These are phyloP conservation scores for Ecliptopera silaceata DNA, from an alignment of 2,888 invertebrate genomes.

Conservation along the genomic window DNA sequence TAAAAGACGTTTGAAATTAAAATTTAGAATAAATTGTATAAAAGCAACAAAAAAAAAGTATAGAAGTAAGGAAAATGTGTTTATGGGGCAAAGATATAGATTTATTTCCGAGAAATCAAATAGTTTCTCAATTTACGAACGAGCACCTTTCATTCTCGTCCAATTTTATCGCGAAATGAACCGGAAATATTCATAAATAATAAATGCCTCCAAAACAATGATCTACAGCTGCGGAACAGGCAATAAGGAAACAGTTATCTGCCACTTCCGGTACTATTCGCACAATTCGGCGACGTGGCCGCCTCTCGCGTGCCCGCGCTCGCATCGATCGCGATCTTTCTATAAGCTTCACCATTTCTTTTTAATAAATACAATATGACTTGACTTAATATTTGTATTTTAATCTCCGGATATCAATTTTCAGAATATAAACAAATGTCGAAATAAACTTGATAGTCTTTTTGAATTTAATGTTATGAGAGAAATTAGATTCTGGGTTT, in stretches of 20 bases:
- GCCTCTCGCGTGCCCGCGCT: not conserved
- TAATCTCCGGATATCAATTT: too few relatives aligned
- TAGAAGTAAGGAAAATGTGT: too few relatives aligned
- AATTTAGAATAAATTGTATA: too few relatives aligned
- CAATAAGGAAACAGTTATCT: constrained; percentile 24
- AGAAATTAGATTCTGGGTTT: too few relatives aligned
- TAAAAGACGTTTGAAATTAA: too few relatives aligned
- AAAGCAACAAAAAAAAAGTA: too few relatives aligned
- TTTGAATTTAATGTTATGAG: too few relatives aligned
- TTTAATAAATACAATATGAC: too few relatives aligned
- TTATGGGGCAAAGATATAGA: too few relatives aligned
- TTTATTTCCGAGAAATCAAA: not conserved
- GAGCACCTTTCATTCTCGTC: not conserved
- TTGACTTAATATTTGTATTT: too few relatives aligned
- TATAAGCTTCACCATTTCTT: not conserved
- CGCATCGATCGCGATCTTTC: not conserved
- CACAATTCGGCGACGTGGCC: not conserved
- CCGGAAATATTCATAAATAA: constrained; percentile 17
- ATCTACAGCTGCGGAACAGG: constrained; percentile 5
- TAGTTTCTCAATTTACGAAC: not conserved
- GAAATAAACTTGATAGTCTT: too few relatives aligned
- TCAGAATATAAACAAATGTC: too few relatives aligned
- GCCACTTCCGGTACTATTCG: constrained; percentile 10
- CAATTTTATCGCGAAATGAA: not conserved
- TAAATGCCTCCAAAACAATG: constrained; percentile 4